Evolutionary conservation across 2,797 vertebrate genomes (phyloP).

Genomic region (Pseudomugil tenellus): DNA sequence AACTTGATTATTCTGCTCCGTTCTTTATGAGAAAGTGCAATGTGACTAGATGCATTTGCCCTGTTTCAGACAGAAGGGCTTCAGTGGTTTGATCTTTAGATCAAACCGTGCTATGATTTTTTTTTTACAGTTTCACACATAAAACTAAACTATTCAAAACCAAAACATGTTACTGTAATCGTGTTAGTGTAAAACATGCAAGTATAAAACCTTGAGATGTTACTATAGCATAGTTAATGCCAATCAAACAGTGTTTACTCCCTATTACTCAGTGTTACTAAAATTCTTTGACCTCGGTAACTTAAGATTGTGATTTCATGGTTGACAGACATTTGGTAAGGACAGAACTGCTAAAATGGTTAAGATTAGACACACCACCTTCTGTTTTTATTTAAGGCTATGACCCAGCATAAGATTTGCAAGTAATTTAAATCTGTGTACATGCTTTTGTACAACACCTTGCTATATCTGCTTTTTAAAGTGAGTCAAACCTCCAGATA

Average conservation of each 20-base stretch:
- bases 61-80: neutral
- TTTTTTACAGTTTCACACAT: neutral
- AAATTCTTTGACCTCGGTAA: neutral
- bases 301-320: neutral
- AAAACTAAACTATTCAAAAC: no score
- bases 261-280: neutral
- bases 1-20: neutral
- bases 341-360: no score
- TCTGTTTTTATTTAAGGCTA: no score
- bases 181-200: neutral
- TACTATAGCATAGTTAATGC: neutral
- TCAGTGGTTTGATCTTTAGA: neutral
- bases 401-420: no score
- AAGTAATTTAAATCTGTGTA: no score
- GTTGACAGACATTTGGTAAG: neutral
- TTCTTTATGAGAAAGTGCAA: neutral
- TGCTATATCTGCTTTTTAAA: no score
- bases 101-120: neutral
- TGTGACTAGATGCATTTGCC: neutral
- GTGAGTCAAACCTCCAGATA: no score
- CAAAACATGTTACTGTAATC: no score
- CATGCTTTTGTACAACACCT: no score
- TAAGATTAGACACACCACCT: no score
- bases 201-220: neutral
- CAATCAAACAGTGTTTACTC: neutral